Evolutionary conservation across 1,140 invertebrate species (phyloP).

Genomic region (Scaptomyza graminum): DNA sequence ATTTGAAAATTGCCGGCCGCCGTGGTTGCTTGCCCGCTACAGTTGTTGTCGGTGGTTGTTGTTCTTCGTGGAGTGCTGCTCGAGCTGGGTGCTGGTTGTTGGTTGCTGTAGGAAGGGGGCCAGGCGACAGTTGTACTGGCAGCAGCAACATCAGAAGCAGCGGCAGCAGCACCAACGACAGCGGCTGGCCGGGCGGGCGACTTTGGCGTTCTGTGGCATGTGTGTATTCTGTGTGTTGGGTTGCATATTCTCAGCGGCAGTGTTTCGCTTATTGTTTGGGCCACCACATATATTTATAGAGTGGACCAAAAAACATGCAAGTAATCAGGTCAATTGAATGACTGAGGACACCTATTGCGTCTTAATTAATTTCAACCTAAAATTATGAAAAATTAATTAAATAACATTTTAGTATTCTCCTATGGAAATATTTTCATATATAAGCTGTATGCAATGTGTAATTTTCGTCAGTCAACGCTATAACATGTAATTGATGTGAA

Average conservation of each 20-base stretch:
- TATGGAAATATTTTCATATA: background rate
- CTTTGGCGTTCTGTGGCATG: slow-evolving; percentile 44
- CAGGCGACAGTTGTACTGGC: background rate
- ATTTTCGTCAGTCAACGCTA: background rate
- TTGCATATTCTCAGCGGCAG: slow-evolving; percentile 49
- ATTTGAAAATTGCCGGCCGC: slow-evolving; percentile 82
- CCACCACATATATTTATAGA: slow-evolving; percentile 68
- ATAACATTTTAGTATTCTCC: too few species aligned
- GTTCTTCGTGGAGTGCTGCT: slow-evolving; percentile 32
- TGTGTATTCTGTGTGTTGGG: slow-evolving; percentile 51
- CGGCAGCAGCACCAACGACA: background rate
- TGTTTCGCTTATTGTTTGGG: slow-evolving; percentile 62
- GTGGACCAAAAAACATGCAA: slow-evolving; percentile 62
- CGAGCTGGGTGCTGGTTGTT: slow-evolving; percentile 15
- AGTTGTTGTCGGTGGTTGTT: slow-evolving; percentile 47
- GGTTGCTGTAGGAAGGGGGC: slow-evolving; percentile 1
- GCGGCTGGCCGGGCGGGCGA: slow-evolving; percentile 22
- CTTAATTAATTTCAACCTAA: background rate
- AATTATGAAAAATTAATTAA: too few species aligned
- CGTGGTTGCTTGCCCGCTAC: slow-evolving; percentile 28
- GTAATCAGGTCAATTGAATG: slow-evolving; percentile 73
- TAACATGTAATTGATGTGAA: slow-evolving; percentile 25
- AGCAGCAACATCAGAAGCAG: slow-evolving; percentile 1
- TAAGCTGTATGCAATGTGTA: too few species aligned
- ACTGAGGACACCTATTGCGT: slow-evolving; percentile 4